These are phyloP conservation scores for Agrypnus murinus DNA, from an alignment of 2,888 invertebrate species.

Conservation along the genomic window DNA sequence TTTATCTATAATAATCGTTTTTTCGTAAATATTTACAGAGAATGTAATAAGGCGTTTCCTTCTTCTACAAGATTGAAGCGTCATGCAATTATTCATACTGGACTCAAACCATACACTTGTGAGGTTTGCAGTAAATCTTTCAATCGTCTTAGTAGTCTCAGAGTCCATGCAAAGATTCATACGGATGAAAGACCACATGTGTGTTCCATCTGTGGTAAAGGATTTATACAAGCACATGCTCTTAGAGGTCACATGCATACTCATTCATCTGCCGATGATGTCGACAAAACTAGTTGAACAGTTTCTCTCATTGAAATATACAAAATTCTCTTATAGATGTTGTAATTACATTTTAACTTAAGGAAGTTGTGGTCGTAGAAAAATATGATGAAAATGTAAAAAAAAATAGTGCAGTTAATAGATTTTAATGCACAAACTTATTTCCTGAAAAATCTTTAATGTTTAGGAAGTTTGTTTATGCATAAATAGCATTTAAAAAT, in stretches of 20 bases:
- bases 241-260: conserved; percentile 58
- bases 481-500: no score
- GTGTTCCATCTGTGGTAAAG: conserved; percentile 62
- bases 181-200: conserved; percentile 61
- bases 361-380: no score
- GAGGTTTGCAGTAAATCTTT: conserved; percentile 62
- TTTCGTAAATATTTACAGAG: conserved; percentile 54
- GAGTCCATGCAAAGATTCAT: conserved; percentile 63
- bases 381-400: no score
- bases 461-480: no score
- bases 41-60: conserved; percentile 61
- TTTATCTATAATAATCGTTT: no score
- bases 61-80: conserved; percentile 61
- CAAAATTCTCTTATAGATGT: no score
- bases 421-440: no score
- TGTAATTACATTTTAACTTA: no score
- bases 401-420: no score
- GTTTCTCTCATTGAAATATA: no score
- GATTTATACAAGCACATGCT: conserved; percentile 63
- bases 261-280: conserved; percentile 44
- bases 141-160: conserved; percentile 61
- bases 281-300: conserved; percentile 54
- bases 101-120: conserved; percentile 61
- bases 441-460: no score
- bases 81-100: conserved; percentile 62